Conservation (phyloP, 2,797 vertebrate species). For the Myotis vivesi region DNA sequence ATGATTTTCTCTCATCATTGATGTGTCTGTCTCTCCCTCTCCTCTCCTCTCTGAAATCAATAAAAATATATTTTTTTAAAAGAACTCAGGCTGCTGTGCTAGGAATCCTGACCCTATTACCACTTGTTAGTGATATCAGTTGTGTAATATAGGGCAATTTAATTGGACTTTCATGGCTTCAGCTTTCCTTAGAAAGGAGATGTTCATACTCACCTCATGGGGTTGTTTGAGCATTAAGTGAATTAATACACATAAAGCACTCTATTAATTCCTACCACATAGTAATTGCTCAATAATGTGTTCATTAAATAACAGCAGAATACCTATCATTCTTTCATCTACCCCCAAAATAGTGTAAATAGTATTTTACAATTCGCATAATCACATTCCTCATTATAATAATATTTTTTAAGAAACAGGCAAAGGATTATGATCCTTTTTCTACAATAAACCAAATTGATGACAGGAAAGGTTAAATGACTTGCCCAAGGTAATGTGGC, state of each 20-base stretch:
- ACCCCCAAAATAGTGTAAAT: fast-evolving
- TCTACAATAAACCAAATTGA: background rate
- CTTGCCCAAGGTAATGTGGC: background rate
- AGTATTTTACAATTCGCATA: background rate
- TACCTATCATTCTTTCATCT: background rate
- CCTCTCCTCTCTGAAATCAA: no score
- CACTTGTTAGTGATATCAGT: background rate
- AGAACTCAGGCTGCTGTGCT: background rate
- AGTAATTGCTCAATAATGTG: background rate
- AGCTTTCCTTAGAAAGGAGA: background rate
- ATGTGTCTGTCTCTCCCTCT: no score
- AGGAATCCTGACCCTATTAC: background rate
- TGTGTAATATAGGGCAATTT: background rate
- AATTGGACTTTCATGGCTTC: background rate
- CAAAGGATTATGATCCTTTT: background rate
- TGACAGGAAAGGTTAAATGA: background rate
- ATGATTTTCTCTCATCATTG: no score
- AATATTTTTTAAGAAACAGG: background rate
- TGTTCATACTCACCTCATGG: background rate
- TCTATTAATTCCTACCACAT: background rate
- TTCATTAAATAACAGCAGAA: background rate
- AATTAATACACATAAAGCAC: background rate
- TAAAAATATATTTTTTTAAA: no score
- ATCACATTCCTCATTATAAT: background rate
- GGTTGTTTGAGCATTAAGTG: background rate